phyloP scores from a whole-genome alignment of 2,113 vertebrate species.

The Carassius carassius region DNA sequence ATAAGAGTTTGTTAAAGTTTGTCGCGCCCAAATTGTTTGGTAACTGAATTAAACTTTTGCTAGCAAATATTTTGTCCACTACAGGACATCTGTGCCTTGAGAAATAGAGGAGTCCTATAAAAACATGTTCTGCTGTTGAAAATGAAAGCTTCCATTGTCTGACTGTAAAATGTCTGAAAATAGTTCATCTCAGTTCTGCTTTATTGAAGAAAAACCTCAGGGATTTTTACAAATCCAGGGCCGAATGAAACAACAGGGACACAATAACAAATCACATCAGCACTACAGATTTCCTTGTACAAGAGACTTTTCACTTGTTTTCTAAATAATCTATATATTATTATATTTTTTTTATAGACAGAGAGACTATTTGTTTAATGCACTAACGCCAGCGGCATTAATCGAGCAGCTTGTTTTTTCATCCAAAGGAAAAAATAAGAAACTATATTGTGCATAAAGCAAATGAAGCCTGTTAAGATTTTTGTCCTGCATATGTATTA shows the following conservation, averaged over 20 bases:
- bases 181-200: background rate
- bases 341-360: background rate
- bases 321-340: background rate
- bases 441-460: background rate
- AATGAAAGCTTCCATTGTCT: slow-evolving; percentile 8
- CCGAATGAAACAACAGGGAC: slow-evolving; percentile 1
- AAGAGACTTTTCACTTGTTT: background rate
- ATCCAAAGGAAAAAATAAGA: background rate
- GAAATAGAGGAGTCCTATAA: background rate
- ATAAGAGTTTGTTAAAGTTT: background rate
- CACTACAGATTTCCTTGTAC: background rate
- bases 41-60: background rate
- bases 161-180: background rate
- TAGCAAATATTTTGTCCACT: background rate
- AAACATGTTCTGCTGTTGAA: background rate
- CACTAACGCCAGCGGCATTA: background rate
- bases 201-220: slow-evolving; percentile 1
- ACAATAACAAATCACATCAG: background rate
- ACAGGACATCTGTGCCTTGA: background rate
- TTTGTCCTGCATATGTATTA: background rate
- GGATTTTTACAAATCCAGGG: background rate
- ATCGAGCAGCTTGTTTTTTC: background rate
- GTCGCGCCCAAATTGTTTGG: background rate
- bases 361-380: background rate
- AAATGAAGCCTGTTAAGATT: background rate